A percentile compares a stretch with the other conserved stretches of the same genome.
Conservation (phyloP, 2,888 invertebrate species). For the Polia nebulosa region DNA sequence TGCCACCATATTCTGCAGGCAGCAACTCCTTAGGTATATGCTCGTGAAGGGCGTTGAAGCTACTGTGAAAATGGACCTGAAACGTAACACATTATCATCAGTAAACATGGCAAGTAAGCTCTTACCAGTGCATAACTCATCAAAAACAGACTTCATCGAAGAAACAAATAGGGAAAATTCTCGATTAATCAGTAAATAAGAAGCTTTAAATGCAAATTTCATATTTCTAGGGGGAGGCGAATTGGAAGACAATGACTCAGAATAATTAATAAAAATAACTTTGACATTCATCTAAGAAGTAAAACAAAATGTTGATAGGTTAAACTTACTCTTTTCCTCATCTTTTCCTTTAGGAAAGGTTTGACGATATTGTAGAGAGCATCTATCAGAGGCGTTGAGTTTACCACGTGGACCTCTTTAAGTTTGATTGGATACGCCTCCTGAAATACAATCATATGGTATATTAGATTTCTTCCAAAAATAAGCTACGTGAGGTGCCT, state of each 20-base stretch:
- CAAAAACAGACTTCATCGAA: too few relatives aligned
- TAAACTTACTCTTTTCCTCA: constrained; percentile 92
- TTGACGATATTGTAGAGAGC: constrained; percentile 94
- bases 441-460: constrained; percentile 76
- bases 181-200: too few relatives aligned
- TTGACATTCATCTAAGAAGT: too few relatives aligned
- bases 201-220: too few relatives aligned
- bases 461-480: neutral
- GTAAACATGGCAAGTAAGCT: too few relatives aligned
- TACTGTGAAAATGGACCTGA: constrained; percentile 94
- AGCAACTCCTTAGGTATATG: constrained; percentile 94
- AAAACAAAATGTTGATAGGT: constrained; percentile 25
- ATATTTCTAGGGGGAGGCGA: too few relatives aligned
- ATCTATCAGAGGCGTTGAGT: constrained; percentile 95
- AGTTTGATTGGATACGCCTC: constrained; percentile 96
- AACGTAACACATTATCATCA: constrained; percentile 49
- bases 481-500: neutral
- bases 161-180: too few relatives aligned
- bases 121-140: too few relatives aligned
- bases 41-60: constrained; percentile 93
- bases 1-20: constrained; percentile 96
- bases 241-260: too few relatives aligned
- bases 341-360: constrained; percentile 96
- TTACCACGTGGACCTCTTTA: constrained; percentile 96
- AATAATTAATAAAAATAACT: too few relatives aligned